Percentiles rank a stretch among this genome's conserved stretches.
Conservation (phyloP, 64 coral and sea anemone genomes). For the Montipora cactus region DNA sequence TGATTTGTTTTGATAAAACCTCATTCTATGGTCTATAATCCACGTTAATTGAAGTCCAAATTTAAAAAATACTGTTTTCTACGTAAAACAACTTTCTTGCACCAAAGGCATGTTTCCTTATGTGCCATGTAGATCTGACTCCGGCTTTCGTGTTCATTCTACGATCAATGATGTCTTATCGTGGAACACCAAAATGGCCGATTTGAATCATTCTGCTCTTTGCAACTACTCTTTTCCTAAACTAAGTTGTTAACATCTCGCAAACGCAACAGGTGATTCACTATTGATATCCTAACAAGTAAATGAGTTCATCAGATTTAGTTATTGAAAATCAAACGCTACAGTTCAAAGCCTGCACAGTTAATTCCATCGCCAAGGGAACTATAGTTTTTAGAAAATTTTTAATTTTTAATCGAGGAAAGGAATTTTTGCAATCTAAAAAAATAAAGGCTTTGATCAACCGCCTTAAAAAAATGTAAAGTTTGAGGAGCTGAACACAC, state of each 20-base stretch:
- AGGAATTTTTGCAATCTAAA: not conserved
- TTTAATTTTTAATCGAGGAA: not conserved
- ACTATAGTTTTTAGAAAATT: slow-evolving; percentile 12
- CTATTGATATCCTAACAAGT: not conserved
- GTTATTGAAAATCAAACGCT: not conserved
- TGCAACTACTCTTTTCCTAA: not conserved
- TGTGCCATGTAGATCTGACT: not conserved
- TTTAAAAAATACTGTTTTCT: slow-evolving; percentile 6
- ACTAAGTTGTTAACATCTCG: not conserved
- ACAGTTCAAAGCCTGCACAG: not conserved
- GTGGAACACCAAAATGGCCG: no score
- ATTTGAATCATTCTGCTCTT: not conserved
- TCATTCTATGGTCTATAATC: slow-evolving; percentile 37
- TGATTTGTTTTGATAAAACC: slow-evolving; percentile 46
- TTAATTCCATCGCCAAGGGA: not conserved
- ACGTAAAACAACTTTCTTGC: slow-evolving; percentile 17
- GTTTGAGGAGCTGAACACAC: not conserved
- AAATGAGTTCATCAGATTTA: not conserved
- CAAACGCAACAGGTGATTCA: not conserved
- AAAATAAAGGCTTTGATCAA: not conserved
- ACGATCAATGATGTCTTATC: not conserved
- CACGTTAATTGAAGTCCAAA: slow-evolving; percentile 28
- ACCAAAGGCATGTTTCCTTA: not conserved
- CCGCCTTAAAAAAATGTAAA: no score
- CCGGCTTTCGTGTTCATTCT: not conserved